Percentiles rank a stretch among this genome's conserved stretches.
These are phyloP conservation scores for Phoebastria nigripes DNA, from an alignment of 2,797 vertebrate genomes.

Conservation along the genomic window DNA sequence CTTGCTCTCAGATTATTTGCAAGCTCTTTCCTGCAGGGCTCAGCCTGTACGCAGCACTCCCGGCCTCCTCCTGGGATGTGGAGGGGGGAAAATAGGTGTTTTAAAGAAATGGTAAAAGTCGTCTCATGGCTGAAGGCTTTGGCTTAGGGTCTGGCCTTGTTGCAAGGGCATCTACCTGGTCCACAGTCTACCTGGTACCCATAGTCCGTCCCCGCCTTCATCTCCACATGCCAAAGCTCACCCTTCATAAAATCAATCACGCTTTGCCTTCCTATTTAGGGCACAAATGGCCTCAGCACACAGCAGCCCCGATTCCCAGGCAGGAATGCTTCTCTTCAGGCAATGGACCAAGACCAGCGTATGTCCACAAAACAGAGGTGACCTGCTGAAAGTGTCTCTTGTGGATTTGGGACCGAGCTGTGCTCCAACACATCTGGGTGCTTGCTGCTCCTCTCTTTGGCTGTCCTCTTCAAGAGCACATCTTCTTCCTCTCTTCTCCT, in stretches of 20 bases:
- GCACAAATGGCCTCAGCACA: not conserved
- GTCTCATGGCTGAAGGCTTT: not conserved
- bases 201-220: not conserved
- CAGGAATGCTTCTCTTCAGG: not conserved
- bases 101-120: not conserved
- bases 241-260: not conserved
- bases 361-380: not conserved
- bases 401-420: not conserved
- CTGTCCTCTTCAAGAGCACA: not conserved
- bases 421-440: not conserved
- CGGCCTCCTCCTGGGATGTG: fast-evolving
- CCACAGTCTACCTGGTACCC: not conserved
- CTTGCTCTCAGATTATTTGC: slow-evolving; percentile 36
- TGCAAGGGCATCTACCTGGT: not conserved
- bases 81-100: not conserved
- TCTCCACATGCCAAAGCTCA: not conserved
- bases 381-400: not conserved
- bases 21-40: not conserved
- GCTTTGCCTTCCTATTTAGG: not conserved
- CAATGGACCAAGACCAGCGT: not conserved
- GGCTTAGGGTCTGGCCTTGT: not conserved
- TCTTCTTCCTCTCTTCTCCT: not conserved
- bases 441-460: not conserved
- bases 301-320: fast-evolving
- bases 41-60: not conserved